A percentile compares a stretch with the other conserved stretches of the same genome.
These are phyloP conservation scores for Tromatobia lineatoria DNA, from an alignment of 2,888 invertebrate genomes.

Conservation along the genomic window DNA sequence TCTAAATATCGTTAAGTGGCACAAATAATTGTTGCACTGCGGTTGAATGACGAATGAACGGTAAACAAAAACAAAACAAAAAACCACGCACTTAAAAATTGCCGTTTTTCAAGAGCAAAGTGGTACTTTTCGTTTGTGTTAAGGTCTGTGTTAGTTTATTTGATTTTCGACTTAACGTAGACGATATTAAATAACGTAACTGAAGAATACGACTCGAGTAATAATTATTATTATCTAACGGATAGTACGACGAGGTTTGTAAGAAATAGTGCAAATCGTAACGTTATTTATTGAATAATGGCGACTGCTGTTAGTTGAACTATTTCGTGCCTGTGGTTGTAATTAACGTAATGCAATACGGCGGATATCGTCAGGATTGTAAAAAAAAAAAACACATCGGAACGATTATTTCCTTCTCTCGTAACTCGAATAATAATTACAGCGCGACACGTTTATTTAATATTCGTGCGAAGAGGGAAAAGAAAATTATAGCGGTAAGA, in stretches of 20 bases:
- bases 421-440: conserved; percentile 18
- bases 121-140: conserved; percentile 12
- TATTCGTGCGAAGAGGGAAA: conserved; percentile 16
- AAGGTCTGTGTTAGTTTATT: conserved; percentile 5
- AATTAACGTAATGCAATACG: conserved; percentile 56
- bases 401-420: conserved; percentile 6
- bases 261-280: conserved; percentile 74
- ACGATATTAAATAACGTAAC: conserved; percentile 6
- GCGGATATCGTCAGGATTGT: conserved; percentile 29
- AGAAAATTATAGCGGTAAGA: not conserved
- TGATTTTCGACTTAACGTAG: not conserved
- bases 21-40: conserved; percentile 2
- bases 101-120: conserved; percentile 4
- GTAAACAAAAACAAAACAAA: not conserved
- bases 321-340: conserved; percentile 79
- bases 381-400: not conserved
- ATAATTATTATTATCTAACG: conserved; percentile 43
- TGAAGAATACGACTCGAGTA: conserved; percentile 48
- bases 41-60: not conserved
- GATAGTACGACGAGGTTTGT: conserved; percentile 51
- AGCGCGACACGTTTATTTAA: not conserved
- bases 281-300: conserved; percentile 71
- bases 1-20: conserved; percentile 20
- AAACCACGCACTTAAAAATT: conserved; percentile 10
- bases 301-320: conserved; percentile 77